A percentile compares a stretch with the other conserved stretches of the same genome.
These are phyloP conservation scores for Podiceps cristatus DNA, from an alignment of 2,113 vertebrate genomes.

Conservation along the genomic window DNA sequence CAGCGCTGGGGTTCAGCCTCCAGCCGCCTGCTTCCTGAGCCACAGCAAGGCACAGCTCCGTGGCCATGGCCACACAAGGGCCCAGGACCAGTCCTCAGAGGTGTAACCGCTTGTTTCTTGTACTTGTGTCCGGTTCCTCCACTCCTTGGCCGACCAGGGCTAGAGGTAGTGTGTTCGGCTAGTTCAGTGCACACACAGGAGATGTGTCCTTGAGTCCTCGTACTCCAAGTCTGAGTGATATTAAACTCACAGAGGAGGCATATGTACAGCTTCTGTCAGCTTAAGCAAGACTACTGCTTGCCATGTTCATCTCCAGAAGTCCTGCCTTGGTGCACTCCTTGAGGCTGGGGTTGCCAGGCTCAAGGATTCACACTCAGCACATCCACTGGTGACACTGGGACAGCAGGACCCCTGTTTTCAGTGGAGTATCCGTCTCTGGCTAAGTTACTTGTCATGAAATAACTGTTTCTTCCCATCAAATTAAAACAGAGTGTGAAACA, in stretches of 20 bases:
- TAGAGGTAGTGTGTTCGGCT: too few relatives aligned
- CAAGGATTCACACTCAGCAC: not conserved
- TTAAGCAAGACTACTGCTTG: not conserved
- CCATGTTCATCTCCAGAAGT: accelerated
- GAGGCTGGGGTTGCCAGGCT: not conserved
- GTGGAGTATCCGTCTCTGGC: not conserved
- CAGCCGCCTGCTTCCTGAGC: not conserved
- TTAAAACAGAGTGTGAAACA: not conserved
- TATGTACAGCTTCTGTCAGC: not conserved
- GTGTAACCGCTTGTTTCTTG: not conserved
- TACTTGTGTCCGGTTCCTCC: not conserved
- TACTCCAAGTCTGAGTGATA: not conserved
- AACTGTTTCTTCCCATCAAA: not conserved
- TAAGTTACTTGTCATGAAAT: not conserved
- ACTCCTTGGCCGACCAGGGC: not conserved
- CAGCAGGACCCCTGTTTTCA: not conserved
- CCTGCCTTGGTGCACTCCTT: accelerated
- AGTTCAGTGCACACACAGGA: not conserved
- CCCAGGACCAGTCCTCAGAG: not conserved
- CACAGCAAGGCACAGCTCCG: not conserved
- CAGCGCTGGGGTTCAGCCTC: not conserved
- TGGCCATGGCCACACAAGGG: not conserved
- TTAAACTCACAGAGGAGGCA: not conserved
- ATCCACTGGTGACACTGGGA: not conserved
- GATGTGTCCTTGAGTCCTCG: accelerated